A percentile compares a stretch with the other conserved stretches of the same genome.
Conservation (phyloP, 1,140 invertebrate species). For the Zaprionus vittiger region DNA sequence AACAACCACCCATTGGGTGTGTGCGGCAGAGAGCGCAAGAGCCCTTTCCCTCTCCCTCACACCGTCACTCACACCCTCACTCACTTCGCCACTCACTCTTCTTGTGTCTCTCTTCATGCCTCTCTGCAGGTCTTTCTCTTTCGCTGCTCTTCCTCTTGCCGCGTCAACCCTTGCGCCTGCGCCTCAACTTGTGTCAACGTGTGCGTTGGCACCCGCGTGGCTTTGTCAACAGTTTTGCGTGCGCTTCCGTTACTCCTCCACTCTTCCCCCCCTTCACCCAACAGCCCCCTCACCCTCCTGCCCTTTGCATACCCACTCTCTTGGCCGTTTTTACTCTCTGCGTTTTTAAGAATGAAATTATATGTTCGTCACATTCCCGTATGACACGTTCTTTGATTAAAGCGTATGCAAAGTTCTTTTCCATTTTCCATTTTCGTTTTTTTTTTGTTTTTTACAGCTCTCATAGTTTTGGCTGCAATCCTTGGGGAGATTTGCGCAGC, state of each 20-base stretch:
- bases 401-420: constrained; percentile 63
- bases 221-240: constrained; percentile 47
- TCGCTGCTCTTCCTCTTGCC: background rate
- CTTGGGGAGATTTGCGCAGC: constrained; percentile 45
- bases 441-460: constrained; percentile 22
- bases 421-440: constrained; percentile 17
- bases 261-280: background rate
- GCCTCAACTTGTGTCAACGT: constrained; percentile 11
- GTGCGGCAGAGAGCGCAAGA: constrained; percentile 42
- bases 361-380: constrained; percentile 62
- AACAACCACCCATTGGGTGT: constrained; percentile 71
- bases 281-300: background rate
- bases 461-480: constrained; percentile 27
- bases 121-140: constrained; percentile 1
- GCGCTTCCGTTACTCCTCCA: constrained; percentile 20
- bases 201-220: constrained; percentile 25
- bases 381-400: constrained; percentile 75
- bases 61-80: constrained; percentile 5
- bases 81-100: background rate
- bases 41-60: constrained; percentile 7
- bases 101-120: background rate
- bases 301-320: constrained; percentile 8
- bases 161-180: constrained; percentile 31
- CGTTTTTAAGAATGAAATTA: constrained; percentile 73
- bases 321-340: constrained; percentile 34